phyloP scores from a whole-genome alignment of 2,797 vertebrate genomes.

The Schizopygopsis pylzovi region DNA sequence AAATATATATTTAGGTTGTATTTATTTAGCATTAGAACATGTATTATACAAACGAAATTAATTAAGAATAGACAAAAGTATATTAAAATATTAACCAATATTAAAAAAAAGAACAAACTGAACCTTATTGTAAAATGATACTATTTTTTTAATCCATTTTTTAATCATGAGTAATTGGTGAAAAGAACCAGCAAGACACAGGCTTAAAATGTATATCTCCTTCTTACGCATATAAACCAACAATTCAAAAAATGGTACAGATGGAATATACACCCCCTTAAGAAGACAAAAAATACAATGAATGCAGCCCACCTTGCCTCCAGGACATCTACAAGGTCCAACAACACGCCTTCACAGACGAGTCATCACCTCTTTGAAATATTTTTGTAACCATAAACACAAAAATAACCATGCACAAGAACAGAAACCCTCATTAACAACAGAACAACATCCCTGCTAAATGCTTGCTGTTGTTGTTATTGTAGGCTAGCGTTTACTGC shows the following conservation, averaged over 20 bases:
- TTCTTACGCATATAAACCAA: background rate
- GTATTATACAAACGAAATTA: background rate
- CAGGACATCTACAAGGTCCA: slow-evolving; percentile 4
- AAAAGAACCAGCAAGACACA: background rate
- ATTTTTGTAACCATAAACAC: background rate
- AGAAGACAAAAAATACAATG: slow-evolving; percentile 4
- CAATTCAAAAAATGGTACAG: slow-evolving; percentile 1
- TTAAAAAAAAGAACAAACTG: too few species aligned
- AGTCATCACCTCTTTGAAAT: slow-evolving; percentile 4
- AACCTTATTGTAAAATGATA: background rate
- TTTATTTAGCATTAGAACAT: background rate
- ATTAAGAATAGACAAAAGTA: background rate
- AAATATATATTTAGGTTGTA: background rate
- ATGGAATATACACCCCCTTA: background rate
- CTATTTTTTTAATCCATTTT: background rate
- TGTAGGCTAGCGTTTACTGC: background rate
- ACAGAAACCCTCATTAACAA: background rate
- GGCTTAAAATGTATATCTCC: background rate
- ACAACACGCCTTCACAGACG: background rate
- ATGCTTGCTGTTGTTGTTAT: background rate
- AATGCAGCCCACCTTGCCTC: background rate
- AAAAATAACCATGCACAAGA: slow-evolving; percentile 7
- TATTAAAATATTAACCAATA: background rate
- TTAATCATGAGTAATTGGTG: background rate
- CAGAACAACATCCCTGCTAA: background rate